A percentile compares a stretch with the other conserved stretches of the same genome.
These are phyloP conservation scores for Cerastoderma edule DNA, from an alignment of 2,888 invertebrate species.

Conservation along the genomic window DNA sequence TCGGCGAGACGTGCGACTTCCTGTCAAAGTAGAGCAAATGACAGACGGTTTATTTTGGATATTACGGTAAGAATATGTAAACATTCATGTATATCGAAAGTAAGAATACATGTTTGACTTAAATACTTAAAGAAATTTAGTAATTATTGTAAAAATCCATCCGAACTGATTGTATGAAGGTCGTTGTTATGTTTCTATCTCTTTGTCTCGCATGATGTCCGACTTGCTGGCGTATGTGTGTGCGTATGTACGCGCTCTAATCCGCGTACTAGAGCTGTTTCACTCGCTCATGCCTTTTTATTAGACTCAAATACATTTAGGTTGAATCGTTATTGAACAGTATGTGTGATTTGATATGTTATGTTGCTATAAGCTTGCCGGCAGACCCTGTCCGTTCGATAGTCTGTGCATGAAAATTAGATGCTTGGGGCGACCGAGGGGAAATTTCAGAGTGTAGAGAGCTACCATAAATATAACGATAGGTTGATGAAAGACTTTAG, in stretches of 20 bases:
- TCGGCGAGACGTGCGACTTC: slow-evolving; percentile 18
- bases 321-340: no score
- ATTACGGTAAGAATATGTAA: slow-evolving; percentile 36
- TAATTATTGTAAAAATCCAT: not conserved
- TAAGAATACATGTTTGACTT: no score
- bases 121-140: no score
- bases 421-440: slow-evolving; percentile 40
- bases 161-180: not conserved
- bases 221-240: slow-evolving; percentile 30
- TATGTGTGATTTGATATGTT: not conserved
- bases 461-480: no score
- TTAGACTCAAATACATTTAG: no score
- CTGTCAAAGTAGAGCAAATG: slow-evolving; percentile 2
- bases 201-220: slow-evolving; percentile 22
- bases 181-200: slow-evolving; percentile 38
- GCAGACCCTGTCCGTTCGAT: slow-evolving; percentile 45
- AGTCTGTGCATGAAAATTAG: slow-evolving; percentile 49
- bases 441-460: no score
- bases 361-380: no score
- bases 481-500: no score
- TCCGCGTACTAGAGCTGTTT: no score
- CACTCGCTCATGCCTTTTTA: no score
- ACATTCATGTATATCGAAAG: slow-evolving; percentile 25
- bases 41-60: slow-evolving; percentile 22
- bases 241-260: slow-evolving; percentile 24